A percentile compares a stretch with the other conserved stretches of the same genome.
Evolutionary conservation across 1,140 invertebrate species (phyloP).

Genomic region (Helicoverpa zea): DNA sequence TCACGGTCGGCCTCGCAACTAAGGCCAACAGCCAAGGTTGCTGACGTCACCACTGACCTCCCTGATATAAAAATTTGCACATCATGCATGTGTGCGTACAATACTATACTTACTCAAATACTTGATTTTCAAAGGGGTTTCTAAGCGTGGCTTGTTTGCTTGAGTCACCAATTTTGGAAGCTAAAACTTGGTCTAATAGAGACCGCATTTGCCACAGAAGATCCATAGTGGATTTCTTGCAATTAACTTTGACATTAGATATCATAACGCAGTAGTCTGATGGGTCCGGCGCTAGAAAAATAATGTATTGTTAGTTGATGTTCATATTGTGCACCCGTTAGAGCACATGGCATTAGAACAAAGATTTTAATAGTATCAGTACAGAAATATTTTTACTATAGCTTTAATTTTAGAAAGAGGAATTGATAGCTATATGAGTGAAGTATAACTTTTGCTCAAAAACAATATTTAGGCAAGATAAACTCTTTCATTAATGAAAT

Average conservation of each 20-base stretch:
- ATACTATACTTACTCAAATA: constrained; percentile 70
- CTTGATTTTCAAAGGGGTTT: constrained; percentile 71
- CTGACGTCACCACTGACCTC: constrained; percentile 15
- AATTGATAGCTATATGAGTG: too few relatives aligned
- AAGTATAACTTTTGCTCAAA: too few relatives aligned
- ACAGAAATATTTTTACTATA: not conserved
- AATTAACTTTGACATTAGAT: constrained; percentile 66
- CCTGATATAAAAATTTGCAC: constrained; percentile 16
- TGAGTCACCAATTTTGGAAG: constrained; percentile 65
- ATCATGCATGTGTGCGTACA: constrained; percentile 6
- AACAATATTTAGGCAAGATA: too few relatives aligned
- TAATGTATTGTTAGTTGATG: not conserved
- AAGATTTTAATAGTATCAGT: too few relatives aligned
- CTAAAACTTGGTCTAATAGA: constrained; percentile 74
- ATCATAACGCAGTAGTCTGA: constrained; percentile 67
- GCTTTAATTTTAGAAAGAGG: too few relatives aligned
- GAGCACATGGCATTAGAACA: too few relatives aligned
- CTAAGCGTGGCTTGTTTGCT: constrained; percentile 47
- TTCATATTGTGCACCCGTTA: not conserved
- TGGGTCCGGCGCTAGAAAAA: constrained; percentile 55
- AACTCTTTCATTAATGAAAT: not conserved
- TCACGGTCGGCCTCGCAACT: constrained; percentile 14
- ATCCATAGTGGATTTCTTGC: constrained; percentile 64
- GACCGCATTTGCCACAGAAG: constrained; percentile 67
- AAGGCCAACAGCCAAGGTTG: constrained; percentile 40